Percentiles rank a stretch among this genome's conserved stretches.
Evolutionary conservation across 2,113 vertebrate species (phyloP).

Genomic region (Dasyprocta punctata): DNA sequence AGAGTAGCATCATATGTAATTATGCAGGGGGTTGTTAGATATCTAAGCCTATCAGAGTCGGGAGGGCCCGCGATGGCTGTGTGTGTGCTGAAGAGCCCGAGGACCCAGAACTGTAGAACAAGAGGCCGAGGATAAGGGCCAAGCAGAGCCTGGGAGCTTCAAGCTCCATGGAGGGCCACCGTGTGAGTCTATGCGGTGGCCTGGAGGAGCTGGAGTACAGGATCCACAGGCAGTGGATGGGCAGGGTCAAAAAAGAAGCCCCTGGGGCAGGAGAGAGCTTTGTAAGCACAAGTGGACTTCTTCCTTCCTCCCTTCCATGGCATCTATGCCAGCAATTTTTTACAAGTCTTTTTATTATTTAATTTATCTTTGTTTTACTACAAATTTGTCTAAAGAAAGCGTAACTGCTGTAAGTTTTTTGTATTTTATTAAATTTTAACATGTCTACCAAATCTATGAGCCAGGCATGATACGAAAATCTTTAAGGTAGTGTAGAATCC

Average conservation of each 20-base stretch:
- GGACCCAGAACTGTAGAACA: background rate
- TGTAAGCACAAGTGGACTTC: background rate
- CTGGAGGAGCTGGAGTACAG: background rate
- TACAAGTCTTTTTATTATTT: background rate
- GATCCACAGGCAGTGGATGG: background rate
- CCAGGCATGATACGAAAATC: background rate
- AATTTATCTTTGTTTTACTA: background rate
- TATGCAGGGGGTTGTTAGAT: background rate
- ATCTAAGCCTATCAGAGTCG: background rate
- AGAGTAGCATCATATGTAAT: background rate
- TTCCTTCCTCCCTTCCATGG: background rate
- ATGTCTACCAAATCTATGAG: background rate
- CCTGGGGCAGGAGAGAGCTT: background rate
- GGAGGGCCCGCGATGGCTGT: background rate
- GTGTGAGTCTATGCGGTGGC: background rate
- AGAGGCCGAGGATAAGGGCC: background rate
- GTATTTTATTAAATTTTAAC: background rate
- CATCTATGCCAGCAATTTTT: background rate
- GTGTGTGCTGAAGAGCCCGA: background rate
- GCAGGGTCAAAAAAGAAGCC: background rate
- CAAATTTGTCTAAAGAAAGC: background rate
- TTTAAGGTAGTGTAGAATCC: background rate
- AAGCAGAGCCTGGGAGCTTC: background rate
- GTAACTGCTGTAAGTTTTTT: background rate
- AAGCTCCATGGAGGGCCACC: background rate